These are phyloP conservation scores for Drosophila affinis DNA, from an alignment of 2,888 invertebrate genomes.

Conservation along the genomic window DNA sequence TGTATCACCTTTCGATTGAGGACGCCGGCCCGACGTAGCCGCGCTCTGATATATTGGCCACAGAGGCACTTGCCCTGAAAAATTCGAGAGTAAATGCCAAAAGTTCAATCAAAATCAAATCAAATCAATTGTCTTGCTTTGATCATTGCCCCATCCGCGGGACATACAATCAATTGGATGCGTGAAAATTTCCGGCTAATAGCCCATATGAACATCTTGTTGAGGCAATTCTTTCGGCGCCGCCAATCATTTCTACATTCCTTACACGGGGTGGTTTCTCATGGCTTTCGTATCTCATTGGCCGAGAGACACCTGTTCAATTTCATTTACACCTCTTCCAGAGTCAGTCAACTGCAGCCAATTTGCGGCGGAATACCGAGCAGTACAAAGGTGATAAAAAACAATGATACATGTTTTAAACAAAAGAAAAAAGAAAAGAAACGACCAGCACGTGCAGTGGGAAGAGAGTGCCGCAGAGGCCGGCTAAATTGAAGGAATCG, in stretches of 20 bases:
- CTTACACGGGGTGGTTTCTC: neutral
- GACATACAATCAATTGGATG: slow-evolving; percentile 38
- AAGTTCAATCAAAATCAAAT: slow-evolving; percentile 40
- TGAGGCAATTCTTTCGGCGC: slow-evolving; percentile 26
- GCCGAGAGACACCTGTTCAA: slow-evolving; percentile 62
- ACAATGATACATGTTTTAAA: slow-evolving; percentile 7
- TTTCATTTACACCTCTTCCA: slow-evolving; percentile 65
- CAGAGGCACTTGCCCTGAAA: slow-evolving; percentile 88
- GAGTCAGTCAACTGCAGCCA: slow-evolving; percentile 28
- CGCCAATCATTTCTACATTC: neutral
- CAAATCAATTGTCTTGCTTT: slow-evolving; percentile 45
- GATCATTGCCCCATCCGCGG: slow-evolving; percentile 40
- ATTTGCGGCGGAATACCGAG: neutral
- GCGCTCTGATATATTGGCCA: slow-evolving; percentile 90
- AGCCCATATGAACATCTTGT: slow-evolving; percentile 15
- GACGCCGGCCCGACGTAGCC: slow-evolving; percentile 89
- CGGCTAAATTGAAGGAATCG: slow-evolving; percentile 7
- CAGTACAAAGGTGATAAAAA: slow-evolving; percentile 16
- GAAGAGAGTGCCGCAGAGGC: slow-evolving; percentile 5
- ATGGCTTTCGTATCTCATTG: neutral
- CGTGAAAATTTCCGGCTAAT: slow-evolving; percentile 50
- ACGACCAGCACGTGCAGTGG: slow-evolving; percentile 12
- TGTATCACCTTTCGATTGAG: slow-evolving; percentile 90
- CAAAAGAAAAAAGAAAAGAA: slow-evolving; percentile 8
- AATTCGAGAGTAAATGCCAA: slow-evolving; percentile 17